Conservation (phyloP, 2,888 invertebrate genomes). For the Drosophila borborema region DNA sequence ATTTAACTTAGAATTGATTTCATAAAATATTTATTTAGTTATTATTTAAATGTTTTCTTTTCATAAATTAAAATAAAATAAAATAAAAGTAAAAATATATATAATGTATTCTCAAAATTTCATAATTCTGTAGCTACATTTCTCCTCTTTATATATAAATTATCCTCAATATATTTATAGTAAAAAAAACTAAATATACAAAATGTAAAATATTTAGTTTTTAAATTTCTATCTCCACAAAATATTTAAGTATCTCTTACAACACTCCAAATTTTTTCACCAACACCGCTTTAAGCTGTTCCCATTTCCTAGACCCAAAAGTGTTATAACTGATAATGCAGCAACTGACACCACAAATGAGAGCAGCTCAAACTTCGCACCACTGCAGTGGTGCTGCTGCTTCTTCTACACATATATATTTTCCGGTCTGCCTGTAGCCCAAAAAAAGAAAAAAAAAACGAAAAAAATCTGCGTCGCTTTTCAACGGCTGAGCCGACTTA, state of each 20-base stretch:
- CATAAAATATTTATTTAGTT: too few species aligned
- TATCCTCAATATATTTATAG: too few species aligned
- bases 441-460: neutral
- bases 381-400: conserved; percentile 4
- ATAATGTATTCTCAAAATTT: too few species aligned
- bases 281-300: neutral
- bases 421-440: neutral
- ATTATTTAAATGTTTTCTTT: too few species aligned
- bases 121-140: too few species aligned
- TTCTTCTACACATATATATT: neutral
- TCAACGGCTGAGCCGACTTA: conserved; percentile 66
- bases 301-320: neutral
- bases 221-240: neutral
- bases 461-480: conserved; percentile 58
- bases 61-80: too few species aligned
- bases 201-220: too few species aligned
- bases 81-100: too few species aligned
- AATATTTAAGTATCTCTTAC: neutral
- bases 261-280: neutral
- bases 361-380: neutral
- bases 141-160: too few species aligned
- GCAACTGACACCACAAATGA: conserved; percentile 10
- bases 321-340: conserved; percentile 14
- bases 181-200: too few species aligned
- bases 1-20: too few species aligned